Percentiles rank a stretch among this genome's conserved stretches.
These are phyloP conservation scores for Gibbula magus DNA, from an alignment of 2,888 invertebrate genomes.

Conservation along the genomic window DNA sequence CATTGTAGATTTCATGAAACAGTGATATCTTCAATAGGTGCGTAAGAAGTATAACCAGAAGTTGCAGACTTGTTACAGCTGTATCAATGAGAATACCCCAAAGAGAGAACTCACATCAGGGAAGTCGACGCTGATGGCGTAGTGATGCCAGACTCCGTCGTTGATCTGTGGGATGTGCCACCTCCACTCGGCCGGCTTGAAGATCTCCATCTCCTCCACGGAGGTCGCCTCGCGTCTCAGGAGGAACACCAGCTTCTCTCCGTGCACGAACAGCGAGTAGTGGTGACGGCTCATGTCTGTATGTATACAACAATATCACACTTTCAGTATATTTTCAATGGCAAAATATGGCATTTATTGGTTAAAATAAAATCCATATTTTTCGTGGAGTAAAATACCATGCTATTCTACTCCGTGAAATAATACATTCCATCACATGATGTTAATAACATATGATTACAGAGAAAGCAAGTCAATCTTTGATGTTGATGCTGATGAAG, in stretches of 20 bases:
- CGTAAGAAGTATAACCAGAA: too few relatives aligned
- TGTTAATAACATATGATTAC: too few relatives aligned
- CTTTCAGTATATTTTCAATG: too few relatives aligned
- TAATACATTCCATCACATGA: too few relatives aligned
- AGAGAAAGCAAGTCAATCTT: too few relatives aligned
- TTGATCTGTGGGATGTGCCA: constrained; percentile 96
- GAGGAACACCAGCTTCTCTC: constrained; percentile 95
- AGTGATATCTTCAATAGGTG: too few relatives aligned
- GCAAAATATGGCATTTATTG: too few relatives aligned
- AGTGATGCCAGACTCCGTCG: constrained; percentile 99
- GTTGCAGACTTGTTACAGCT: not conserved
- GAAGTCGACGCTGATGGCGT: constrained; percentile 93
- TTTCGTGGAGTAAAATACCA: too few relatives aligned
- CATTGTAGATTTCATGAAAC: too few relatives aligned
- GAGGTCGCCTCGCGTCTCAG: constrained; percentile 85
- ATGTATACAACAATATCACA: constrained; percentile 32
- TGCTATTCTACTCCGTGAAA: too few relatives aligned
- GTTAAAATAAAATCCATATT: too few relatives aligned
- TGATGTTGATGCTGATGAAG: too few relatives aligned
- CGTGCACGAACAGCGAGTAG: constrained; percentile 96
- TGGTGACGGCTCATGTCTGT: constrained; percentile 99
- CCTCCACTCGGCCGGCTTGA: constrained; percentile 97
- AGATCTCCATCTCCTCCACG: constrained; percentile 69
- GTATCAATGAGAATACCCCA: not conserved
- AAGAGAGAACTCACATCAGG: constrained; percentile 23